Conservation (phyloP, 2,888 invertebrate genomes). For the Pollenia angustigena region DNA sequence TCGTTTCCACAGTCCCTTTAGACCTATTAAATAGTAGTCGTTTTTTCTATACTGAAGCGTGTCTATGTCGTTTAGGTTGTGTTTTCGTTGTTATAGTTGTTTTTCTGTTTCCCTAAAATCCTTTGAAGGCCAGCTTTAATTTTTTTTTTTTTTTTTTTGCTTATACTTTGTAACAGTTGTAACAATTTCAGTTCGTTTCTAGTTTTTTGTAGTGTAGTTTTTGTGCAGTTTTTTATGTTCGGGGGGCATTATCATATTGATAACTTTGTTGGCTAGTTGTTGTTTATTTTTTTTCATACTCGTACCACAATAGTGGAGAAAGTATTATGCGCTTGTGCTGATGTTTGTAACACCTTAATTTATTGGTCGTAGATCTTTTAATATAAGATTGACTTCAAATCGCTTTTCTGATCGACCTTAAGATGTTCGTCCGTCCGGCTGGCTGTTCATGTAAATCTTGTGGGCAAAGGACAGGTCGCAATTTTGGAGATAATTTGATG, state of each 20-base stretch:
- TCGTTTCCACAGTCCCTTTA: constrained; percentile 60
- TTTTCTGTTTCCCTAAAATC: constrained; percentile 56
- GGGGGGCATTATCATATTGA: constrained; percentile 77
- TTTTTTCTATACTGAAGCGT: constrained; percentile 57
- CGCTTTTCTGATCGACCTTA: no score
- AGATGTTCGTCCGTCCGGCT: no score
- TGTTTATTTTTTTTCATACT: background rate
- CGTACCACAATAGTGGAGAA: no score
- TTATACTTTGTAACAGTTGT: background rate
- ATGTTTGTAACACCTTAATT: no score
- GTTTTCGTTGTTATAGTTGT: background rate
- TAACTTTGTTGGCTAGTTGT: constrained; percentile 76
- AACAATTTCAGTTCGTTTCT: constrained; percentile 31
- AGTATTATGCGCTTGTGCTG: no score
- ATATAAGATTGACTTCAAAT: no score
- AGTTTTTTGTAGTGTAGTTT: constrained; percentile 41
- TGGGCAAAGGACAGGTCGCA: no score
- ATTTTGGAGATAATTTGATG: no score
- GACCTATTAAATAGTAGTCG: constrained; percentile 52
- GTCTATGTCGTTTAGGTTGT: constrained; percentile 27
- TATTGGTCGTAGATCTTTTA: no score
- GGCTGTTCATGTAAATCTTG: no score
- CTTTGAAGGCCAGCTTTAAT: constrained; percentile 35
- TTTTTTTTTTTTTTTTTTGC: background rate
- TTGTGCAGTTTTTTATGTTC: constrained; percentile 62